phyloP scores from a whole-genome alignment of 2,113 vertebrate genomes.

The Indicator maculatus region DNA sequence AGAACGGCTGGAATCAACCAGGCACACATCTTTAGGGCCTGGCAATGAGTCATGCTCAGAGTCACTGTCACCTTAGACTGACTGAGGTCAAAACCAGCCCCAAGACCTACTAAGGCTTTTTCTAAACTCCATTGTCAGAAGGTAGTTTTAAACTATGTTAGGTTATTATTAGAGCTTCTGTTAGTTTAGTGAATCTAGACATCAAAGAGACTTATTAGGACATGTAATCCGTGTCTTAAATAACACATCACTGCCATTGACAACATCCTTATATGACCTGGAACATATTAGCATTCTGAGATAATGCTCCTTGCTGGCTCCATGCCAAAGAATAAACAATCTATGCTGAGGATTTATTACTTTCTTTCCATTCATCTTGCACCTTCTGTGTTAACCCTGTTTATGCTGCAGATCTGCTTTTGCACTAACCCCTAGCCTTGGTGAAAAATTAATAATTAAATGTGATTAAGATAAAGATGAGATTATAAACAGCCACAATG shows the following conservation, averaged over 20 bases:
- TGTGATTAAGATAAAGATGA: background rate
- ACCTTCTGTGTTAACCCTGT: background rate
- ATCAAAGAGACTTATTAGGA: background rate
- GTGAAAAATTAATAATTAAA: background rate
- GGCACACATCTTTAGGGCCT: background rate
- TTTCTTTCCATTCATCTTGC: background rate
- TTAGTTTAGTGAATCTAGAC: background rate
- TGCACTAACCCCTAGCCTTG: background rate
- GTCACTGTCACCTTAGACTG: fast-evolving
- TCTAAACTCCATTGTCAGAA: background rate
- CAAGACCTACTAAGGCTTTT: background rate
- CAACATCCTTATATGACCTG: background rate
- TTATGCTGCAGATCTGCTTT: background rate
- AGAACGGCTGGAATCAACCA: background rate
- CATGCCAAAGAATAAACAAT: background rate
- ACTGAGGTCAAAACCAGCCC: background rate
- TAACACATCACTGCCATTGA: background rate
- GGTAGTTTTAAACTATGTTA: background rate
- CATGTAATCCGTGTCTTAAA: background rate
- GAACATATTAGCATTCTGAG: background rate
- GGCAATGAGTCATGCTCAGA: background rate
- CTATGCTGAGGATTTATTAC: background rate
- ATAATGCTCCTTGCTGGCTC: background rate
- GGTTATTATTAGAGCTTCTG: background rate
- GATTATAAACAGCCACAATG: background rate